Conservation (phyloP, 2,113 vertebrate genomes). For the Oncorhynchus gorbuscha region DNA sequence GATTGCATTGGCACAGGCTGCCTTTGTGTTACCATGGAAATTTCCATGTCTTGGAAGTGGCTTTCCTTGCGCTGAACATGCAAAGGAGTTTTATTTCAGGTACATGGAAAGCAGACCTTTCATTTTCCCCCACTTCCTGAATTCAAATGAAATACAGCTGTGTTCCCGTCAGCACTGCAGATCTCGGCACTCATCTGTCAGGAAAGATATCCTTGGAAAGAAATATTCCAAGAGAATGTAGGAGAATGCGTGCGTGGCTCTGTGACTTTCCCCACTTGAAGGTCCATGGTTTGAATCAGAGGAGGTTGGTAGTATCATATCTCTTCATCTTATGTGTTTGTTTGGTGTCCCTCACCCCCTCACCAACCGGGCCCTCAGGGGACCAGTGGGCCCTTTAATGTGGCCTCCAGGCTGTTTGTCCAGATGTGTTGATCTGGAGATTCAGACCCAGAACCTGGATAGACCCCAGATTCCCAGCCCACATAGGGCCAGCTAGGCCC, state of each 20-base stretch:
- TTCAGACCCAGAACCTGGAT: constrained; percentile 65
- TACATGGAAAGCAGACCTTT: constrained; percentile 5
- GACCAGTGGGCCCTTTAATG: constrained; percentile 82
- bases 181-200: constrained; percentile 55
- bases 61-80: constrained; percentile 2
- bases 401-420: constrained; percentile 79
- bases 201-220: constrained; percentile 41
- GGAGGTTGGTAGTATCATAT: constrained; percentile 5
- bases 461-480: constrained; percentile 29
- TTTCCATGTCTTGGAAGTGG: background rate
- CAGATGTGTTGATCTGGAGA: constrained; percentile 83
- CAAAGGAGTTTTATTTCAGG: constrained; percentile 16
- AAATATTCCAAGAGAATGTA: constrained; percentile 35
- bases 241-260: background rate
- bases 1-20: background rate
- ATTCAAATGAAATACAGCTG: constrained; percentile 69
- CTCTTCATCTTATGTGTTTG: background rate
- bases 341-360: constrained; percentile 59
- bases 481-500: background rate
- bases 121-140: constrained; percentile 48
- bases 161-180: constrained; percentile 55
- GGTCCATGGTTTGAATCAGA: constrained; percentile 18
- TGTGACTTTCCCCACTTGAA: constrained; percentile 26
- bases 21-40: constrained; percentile 1
- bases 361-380: constrained; percentile 58